A percentile compares a stretch with the other conserved stretches of the same genome.
Conservation (phyloP, 2,888 invertebrate genomes). For the Hypsopygia costalis region DNA sequence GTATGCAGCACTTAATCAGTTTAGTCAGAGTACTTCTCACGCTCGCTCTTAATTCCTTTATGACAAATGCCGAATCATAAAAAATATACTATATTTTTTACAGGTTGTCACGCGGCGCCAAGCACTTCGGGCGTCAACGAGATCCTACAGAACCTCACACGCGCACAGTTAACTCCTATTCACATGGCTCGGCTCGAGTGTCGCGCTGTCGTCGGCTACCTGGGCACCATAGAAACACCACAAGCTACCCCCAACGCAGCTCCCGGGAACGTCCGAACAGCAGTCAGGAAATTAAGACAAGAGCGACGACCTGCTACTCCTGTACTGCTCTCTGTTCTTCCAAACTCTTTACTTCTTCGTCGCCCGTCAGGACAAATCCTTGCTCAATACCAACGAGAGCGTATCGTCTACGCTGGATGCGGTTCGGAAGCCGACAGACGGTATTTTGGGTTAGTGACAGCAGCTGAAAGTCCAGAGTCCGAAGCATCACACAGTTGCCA, state of each 20-base stretch:
- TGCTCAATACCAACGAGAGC: constrained; percentile 92
- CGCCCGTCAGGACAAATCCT: constrained; percentile 89
- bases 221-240: constrained; percentile 98
- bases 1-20: no score
- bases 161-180: constrained; percentile 61
- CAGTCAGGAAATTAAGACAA: constrained; percentile 92
- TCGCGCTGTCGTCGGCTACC: constrained; percentile 94
- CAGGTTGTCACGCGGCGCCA: constrained; percentile 65
- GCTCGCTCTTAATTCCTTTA: no score
- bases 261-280: constrained; percentile 90
- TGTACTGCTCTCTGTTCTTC: constrained; percentile 91
- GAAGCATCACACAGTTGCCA: constrained; percentile 93
- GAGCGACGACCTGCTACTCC: constrained; percentile 93
- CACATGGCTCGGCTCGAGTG: constrained; percentile 83
- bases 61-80: no score
- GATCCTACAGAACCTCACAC: constrained; percentile 61
- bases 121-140: constrained; percentile 67
- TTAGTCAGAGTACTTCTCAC: no score
- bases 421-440: constrained; percentile 94
- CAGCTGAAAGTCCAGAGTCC: constrained; percentile 82
- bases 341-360: constrained; percentile 88
- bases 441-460: constrained; percentile 96
- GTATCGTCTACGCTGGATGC: constrained; percentile 93
- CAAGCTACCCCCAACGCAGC: constrained; percentile 88
- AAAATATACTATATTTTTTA: constrained; percentile 18